Evolutionary conservation across 2,113 vertebrate species (phyloP).

Genomic region (Dromaius novaehollandiae): DNA sequence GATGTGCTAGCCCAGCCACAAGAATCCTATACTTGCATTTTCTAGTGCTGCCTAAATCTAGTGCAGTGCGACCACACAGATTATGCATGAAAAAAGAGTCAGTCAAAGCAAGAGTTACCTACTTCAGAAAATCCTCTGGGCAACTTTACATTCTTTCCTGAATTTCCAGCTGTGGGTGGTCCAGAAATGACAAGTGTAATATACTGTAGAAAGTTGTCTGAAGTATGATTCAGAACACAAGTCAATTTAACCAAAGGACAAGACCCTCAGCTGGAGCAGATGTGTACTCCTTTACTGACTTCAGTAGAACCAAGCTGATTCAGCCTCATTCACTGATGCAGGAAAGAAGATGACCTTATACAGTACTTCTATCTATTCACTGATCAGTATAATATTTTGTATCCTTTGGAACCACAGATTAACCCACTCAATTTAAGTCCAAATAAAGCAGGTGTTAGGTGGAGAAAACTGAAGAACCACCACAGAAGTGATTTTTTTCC

Average conservation of each 20-base stretch:
- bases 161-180: not conserved
- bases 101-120: not conserved
- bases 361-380: not conserved
- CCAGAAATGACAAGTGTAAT: not conserved
- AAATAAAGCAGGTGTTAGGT: not conserved
- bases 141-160: not conserved
- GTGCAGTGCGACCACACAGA: not conserved
- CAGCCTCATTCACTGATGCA: not conserved
- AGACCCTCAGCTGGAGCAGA: not conserved
- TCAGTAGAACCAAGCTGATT: not conserved
- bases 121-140: not conserved
- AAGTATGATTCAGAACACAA: not conserved
- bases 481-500: not conserved
- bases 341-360: not conserved
- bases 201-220: not conserved
- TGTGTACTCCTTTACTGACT: not conserved
- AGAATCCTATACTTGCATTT: not conserved
- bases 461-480: not conserved
- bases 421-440: not conserved
- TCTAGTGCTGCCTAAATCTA: slow-evolving; percentile 1
- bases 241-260: not conserved
- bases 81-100: not conserved
- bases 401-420: not conserved
- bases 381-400: not conserved
- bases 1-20: not conserved